phyloP scores from a whole-genome alignment of 2,888 invertebrate genomes.

The Volucella bombylans region DNA sequence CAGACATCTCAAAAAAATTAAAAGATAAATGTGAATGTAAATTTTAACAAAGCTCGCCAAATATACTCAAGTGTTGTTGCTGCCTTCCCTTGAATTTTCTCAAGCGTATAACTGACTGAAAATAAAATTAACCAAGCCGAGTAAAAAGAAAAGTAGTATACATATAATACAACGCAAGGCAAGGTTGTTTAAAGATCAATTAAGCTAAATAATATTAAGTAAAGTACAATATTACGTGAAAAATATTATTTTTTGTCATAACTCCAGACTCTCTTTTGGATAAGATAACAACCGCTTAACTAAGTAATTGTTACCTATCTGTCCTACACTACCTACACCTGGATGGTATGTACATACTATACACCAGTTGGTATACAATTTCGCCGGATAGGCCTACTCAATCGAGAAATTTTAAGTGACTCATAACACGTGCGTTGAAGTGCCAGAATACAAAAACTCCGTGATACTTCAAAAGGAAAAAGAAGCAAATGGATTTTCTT shows the following conservation, averaged over 20 bases:
- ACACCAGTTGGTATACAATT: slow-evolving; percentile 12
- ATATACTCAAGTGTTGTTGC: slow-evolving; percentile 44
- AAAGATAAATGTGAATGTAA: slow-evolving; percentile 53
- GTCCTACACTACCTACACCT: slow-evolving; percentile 59
- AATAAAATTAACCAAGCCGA: slow-evolving; percentile 1
- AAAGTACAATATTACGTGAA: slow-evolving; percentile 2
- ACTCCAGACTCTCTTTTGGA: slow-evolving; percentile 40
- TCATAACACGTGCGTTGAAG: slow-evolving; percentile 31
- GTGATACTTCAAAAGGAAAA: neutral
- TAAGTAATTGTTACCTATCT: slow-evolving; percentile 31
- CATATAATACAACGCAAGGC: too few species aligned
- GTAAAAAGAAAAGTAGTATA: slow-evolving; percentile 2
- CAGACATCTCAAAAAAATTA: slow-evolving; percentile 44
- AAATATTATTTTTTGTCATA: slow-evolving; percentile 42
- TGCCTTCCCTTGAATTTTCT: slow-evolving; percentile 26
- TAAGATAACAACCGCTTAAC: slow-evolving; percentile 27
- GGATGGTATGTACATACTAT: slow-evolving; percentile 34
- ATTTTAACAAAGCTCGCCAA: slow-evolving; percentile 34
- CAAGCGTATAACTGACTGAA: slow-evolving; percentile 24
- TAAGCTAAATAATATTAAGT: slow-evolving; percentile 39
- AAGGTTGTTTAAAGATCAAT: slow-evolving; percentile 67
- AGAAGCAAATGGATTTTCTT: slow-evolving; percentile 10
- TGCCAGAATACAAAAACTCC: neutral
- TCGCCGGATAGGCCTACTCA: slow-evolving; percentile 43
- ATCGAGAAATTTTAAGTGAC: slow-evolving; percentile 33